A percentile compares a stretch with the other conserved stretches of the same genome.
Evolutionary conservation across 2,797 vertebrate genomes (phyloP).

Genomic region (Halcyon smyrnensis): DNA sequence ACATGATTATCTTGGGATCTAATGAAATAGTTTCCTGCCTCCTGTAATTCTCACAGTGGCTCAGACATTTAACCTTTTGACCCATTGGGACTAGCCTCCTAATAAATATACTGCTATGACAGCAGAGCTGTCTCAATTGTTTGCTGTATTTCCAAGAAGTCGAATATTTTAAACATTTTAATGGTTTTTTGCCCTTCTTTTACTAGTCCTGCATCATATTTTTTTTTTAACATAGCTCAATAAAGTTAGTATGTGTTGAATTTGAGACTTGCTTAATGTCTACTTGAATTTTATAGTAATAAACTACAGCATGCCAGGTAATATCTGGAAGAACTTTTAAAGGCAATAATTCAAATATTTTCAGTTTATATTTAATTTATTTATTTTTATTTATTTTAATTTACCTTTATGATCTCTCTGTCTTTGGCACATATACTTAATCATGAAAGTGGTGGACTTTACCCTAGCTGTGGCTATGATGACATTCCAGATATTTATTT

Average conservation of each 20-base stretch:
- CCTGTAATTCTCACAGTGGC: slow-evolving; percentile 10
- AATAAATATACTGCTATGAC: slow-evolving; percentile 16
- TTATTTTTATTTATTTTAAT: no score
- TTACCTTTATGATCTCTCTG: not conserved
- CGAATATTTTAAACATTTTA: not conserved
- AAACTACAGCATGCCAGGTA: not conserved
- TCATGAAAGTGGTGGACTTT: not conserved
- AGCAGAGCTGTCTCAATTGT: not conserved
- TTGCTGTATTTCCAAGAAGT: not conserved
- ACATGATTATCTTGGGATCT: slow-evolving; percentile 46
- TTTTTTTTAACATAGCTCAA: not conserved
- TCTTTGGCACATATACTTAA: not conserved
- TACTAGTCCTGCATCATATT: fast-evolving
- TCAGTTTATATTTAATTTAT: not conserved
- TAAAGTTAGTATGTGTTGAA: not conserved
- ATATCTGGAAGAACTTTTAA: not conserved
- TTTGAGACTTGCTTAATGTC: not conserved
- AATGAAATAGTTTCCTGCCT: slow-evolving; percentile 52
- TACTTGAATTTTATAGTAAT: not conserved
- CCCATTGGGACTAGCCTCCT: not conserved
- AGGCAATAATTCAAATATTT: not conserved
- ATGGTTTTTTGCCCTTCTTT: not conserved
- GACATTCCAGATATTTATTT: not conserved
- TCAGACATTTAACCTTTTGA: slow-evolving; percentile 58
- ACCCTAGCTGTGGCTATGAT: not conserved